A percentile compares a stretch with the other conserved stretches of the same genome.
These are phyloP conservation scores for Cladopsammia gracilis DNA, from an alignment of 64 coral and sea anemone genomes.

Conservation along the genomic window DNA sequence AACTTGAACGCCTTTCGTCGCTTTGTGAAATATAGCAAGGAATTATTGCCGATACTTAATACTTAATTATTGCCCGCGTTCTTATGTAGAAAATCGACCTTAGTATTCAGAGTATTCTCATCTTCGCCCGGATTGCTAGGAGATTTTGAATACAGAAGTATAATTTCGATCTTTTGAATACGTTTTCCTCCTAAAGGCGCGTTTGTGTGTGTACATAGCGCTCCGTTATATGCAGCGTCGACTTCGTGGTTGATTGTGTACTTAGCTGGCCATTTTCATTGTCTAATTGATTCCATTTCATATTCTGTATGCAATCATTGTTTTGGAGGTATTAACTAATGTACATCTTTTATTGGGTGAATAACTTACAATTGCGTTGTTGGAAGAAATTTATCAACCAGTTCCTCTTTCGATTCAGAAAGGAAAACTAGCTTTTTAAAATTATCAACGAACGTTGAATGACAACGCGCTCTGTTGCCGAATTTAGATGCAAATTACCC, in stretches of 20 bases:
- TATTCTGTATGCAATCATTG: slow-evolving; percentile 16
- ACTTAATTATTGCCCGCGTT: too few species aligned
- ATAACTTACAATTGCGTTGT: not conserved
- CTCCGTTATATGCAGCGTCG: not conserved
- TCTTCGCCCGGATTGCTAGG: too few species aligned
- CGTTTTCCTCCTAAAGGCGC: not conserved
- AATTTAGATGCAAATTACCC: slow-evolving; percentile 58
- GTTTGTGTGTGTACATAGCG: not conserved
- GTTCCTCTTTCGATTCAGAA: not conserved
- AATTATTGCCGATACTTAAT: not conserved
- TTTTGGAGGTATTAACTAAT: slow-evolving; percentile 12
- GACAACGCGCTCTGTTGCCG: not conserved
- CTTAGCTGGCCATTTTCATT: slow-evolving; percentile 5
- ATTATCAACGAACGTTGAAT: not conserved
- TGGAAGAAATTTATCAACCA: not conserved
- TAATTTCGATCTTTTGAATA: not conserved
- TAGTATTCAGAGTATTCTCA: too few species aligned
- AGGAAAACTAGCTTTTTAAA: not conserved
- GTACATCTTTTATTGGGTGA: not conserved
- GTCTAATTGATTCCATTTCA: slow-evolving; percentile 21
- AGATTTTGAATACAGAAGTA: not conserved
- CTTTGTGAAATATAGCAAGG: not conserved
- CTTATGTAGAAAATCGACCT: too few species aligned
- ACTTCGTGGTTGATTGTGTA: slow-evolving; percentile 20
- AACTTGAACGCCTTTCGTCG: not conserved